Base-by-base conservation (phyloP, 37 sponge, comb jelly and placozoan species). In the Cliona cf. orientalis region DNA sequence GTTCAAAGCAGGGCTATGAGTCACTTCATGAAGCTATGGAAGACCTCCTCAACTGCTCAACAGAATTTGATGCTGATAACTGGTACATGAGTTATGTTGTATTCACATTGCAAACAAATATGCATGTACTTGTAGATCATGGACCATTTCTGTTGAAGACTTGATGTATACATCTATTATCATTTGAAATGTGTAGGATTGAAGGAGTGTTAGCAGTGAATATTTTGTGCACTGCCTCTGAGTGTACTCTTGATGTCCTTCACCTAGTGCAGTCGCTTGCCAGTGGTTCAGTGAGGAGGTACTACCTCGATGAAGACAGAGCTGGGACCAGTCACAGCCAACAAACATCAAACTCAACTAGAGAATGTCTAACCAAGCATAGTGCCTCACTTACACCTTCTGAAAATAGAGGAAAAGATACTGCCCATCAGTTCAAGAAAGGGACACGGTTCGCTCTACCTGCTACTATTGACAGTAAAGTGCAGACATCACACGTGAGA, bases 151-250 rank as follows among this genome's bases (percentile, higher is more conserved):
- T 74, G 11, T 6, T 39, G 14, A 26, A 57, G 26, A 38, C 39
- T 12, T 39, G 11, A 3, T 2, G 21, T 12, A 74, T 25, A 59
- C 23, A 28, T 60, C 61, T 29, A 73, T 2, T 53, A 1, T 31
- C 22, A 28, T 43, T 53, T n/a, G 77, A 36, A 75, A 31, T 23
- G 35, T 82, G 49, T 35, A 92, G 93, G 75, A 34, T 92, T 53
- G 93, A 92, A 46, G 76, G 86, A 1, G 1, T 84, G 11, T 62
- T 92, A 45, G 89, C 89, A n/a, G 80, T 88, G 76, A 46, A 73
- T 7, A 61, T 92, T n/a, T 58, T 92, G 29, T 87, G 80, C 33
- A 32, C 64, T 60, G 89, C 79, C 36, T 87, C 89, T 21, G 46
- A 84, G 55, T 29, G 41, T 32, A 84, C 67, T 36, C 61, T 63